phyloP scores from a whole-genome alignment of 2,113 vertebrate genomes.

The Spizaetus ornatus region DNA sequence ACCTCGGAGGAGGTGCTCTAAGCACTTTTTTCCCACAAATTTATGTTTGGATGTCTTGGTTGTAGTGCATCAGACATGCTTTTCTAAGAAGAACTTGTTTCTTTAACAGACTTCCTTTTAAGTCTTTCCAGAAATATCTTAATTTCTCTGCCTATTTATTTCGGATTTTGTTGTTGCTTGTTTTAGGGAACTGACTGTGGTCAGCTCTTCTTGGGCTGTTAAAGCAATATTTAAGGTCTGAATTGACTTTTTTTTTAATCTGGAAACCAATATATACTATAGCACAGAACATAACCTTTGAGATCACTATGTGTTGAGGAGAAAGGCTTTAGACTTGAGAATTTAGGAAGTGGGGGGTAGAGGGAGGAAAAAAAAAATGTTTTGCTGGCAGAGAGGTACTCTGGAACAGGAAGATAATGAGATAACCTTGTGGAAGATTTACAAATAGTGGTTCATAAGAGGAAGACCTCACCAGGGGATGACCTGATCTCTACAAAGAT shows the following conservation, averaged over 20 bases:
- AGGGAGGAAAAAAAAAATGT: neutral
- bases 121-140: conserved; percentile 19
- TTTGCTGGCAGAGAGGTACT: neutral
- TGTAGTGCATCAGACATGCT: neutral
- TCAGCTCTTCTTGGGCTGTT: conserved; percentile 28
- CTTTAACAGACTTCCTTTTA: conserved; percentile 11
- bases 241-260: neutral
- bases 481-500: neutral
- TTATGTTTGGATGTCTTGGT: neutral
- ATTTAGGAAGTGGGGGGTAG: neutral
- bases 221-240: conserved; percentile 57
- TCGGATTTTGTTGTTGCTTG: conserved; percentile 38
- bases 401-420: neutral
- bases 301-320: neutral
- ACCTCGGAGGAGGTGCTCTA: neutral
- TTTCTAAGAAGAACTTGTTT: conserved; percentile 15
- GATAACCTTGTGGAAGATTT: neutral
- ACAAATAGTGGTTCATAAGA: neutral
- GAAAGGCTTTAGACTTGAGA: neutral
- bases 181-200: conserved; percentile 50
- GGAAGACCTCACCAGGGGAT: neutral
- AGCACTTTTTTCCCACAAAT: neutral
- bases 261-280: neutral
- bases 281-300: neutral
- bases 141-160: conserved; percentile 44